Conservation (phyloP, 2,113 vertebrate genomes). For the Cromileptes altivelis region DNA sequence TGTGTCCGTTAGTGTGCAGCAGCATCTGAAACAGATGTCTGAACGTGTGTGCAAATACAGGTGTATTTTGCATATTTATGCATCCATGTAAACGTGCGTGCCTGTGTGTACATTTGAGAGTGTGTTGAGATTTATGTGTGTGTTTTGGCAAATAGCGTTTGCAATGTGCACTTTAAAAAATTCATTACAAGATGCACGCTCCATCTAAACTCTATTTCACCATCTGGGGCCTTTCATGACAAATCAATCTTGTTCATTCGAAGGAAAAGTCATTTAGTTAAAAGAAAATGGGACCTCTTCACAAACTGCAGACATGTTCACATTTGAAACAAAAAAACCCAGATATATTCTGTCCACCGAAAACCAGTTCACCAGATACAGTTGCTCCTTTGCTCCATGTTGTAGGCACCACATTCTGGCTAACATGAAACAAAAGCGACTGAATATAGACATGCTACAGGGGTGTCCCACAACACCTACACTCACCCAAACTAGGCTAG, state of each 20-base stretch:
- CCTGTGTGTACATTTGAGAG: neutral
- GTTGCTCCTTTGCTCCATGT: neutral
- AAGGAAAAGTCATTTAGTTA: slow-evolving; percentile 17
- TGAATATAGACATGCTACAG: slow-evolving; percentile 9
- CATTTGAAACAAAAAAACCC: neutral
- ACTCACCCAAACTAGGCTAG: slow-evolving; percentile 43
- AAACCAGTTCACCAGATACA: neutral
- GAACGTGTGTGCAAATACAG: slow-evolving; percentile 1
- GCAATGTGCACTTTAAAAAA: slow-evolving; percentile 37
- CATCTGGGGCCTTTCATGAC: slow-evolving; percentile 56
- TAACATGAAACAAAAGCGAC: neutral
- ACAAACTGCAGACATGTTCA: neutral
- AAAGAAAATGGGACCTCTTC: neutral
- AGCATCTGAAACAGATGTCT: neutral
- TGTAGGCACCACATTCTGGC: neutral
- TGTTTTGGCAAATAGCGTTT: slow-evolving; percentile 43
- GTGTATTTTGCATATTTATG: slow-evolving; percentile 36
- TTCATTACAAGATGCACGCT: slow-evolving; percentile 58
- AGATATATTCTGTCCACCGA: neutral
- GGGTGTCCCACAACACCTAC: slow-evolving; percentile 40
- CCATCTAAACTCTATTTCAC: slow-evolving; percentile 58
- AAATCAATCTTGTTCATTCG: slow-evolving; percentile 46
- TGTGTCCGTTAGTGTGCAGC: neutral
- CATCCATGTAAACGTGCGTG: slow-evolving; percentile 15
- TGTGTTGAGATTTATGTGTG: slow-evolving; percentile 45